phyloP scores from a whole-genome alignment of 37 sponge, comb jelly and placozoan species.

The Corticium candelabrum region DNA sequence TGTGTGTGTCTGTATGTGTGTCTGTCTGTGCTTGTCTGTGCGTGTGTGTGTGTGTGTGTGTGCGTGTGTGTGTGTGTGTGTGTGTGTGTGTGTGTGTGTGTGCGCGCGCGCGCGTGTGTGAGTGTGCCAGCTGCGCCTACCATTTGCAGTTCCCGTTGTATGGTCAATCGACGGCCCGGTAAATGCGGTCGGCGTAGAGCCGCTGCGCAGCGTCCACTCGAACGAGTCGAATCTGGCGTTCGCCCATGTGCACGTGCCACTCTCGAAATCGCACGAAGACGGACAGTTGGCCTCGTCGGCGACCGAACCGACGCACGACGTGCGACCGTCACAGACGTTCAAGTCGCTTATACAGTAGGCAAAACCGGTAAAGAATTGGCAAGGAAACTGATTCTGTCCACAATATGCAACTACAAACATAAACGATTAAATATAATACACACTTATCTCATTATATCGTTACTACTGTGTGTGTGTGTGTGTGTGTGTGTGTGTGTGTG shows the following conservation, averaged over 20 bases:
- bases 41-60: too few relatives aligned
- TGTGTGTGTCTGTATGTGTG: too few relatives aligned
- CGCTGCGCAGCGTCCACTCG: conserved; percentile 22
- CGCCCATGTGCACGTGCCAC: conserved; percentile 22
- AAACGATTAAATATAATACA: too few relatives aligned
- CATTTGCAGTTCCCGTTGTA: conserved; percentile 26
- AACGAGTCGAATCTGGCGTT: conserved; percentile 18
- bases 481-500: too few relatives aligned
- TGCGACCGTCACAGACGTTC: not conserved
- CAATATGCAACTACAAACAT: too few relatives aligned
- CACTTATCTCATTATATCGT: too few relatives aligned
- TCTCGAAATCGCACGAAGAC: conserved; percentile 29
- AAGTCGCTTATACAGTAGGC: not conserved
- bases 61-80: too few relatives aligned
- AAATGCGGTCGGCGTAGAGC: conserved; percentile 11
- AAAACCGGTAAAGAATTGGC: not conserved
- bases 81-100: too few relatives aligned
- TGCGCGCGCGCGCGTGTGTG: too few relatives aligned
- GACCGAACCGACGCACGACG: not conserved
- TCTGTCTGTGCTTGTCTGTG: too few relatives aligned
- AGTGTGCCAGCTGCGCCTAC: too few relatives aligned
- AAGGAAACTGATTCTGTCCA: not conserved
- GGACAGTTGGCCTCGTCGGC: conserved; percentile 12
- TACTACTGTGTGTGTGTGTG: too few relatives aligned
- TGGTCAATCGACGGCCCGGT: conserved; percentile 26